phyloP scores from a whole-genome alignment of 2,888 invertebrate species.

The Cryptosula pallasiana region DNA sequence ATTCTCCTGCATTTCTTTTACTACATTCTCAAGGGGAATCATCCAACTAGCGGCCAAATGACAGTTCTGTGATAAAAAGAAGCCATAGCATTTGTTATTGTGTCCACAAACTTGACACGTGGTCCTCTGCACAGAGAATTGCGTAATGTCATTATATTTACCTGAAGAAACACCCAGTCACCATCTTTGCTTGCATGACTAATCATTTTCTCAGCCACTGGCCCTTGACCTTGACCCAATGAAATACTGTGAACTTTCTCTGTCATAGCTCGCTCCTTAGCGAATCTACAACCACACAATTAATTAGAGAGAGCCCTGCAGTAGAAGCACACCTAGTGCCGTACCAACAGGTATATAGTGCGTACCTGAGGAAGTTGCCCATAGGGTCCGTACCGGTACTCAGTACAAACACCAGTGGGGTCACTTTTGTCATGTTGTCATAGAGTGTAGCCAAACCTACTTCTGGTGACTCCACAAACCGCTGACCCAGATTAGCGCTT shows the following conservation, averaged over 20 bases:
- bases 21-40: slow-evolving; percentile 51
- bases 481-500: slow-evolving; percentile 67
- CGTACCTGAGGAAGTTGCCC: slow-evolving; percentile 48
- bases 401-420: slow-evolving; percentile 77
- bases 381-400: slow-evolving; percentile 68
- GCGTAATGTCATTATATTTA: slow-evolving; percentile 30
- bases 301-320: neutral
- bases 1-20: slow-evolving; percentile 49
- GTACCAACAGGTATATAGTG: neutral
- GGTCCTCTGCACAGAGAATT: no score
- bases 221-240: slow-evolving; percentile 55
- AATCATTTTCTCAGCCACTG: slow-evolving; percentile 55
- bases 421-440: slow-evolving; percentile 55
- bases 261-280: slow-evolving; percentile 46
- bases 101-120: no score
- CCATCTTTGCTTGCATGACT: slow-evolving; percentile 46
- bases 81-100: neutral
- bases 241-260: slow-evolving; percentile 54
- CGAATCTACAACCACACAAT: slow-evolving; percentile 35
- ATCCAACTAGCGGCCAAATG: slow-evolving; percentile 55
- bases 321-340: neutral
- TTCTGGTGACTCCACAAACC: slow-evolving; percentile 77
- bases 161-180: slow-evolving; percentile 55
- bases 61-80: slow-evolving; percentile 47
- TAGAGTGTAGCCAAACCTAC: slow-evolving; percentile 59